Base-by-base conservation (phyloP, 2,797 vertebrate species). In the Neopelma chrysocephalum region DNA sequence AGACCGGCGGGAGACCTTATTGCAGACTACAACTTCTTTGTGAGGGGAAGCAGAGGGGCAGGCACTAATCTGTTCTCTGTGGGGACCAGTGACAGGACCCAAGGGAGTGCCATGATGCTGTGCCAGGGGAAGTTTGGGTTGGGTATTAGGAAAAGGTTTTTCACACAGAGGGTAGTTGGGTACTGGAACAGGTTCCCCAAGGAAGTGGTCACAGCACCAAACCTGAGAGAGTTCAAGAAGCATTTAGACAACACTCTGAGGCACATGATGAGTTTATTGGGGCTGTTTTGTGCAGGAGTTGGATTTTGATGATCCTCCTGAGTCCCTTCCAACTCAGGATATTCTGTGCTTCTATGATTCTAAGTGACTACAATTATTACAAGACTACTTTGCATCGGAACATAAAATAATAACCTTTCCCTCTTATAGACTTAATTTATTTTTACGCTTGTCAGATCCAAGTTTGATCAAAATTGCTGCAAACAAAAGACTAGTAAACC, bases 401-500 rank as follows among this genome's bases (percentile, higher is more conserved):
- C 76, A 82, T 43, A 68, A 93, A 95, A 91, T 75, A 90, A 88
- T 76, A 95, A 78, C 36, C 54, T 91, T 97, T 97, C 71, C 45
- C 42, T 86, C 38, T 81, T 84, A 85, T 0, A 87, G 72, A 87
- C 85, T 92, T 90, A 93, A 96, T 97, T 96, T 96, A 88, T 84
- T 97, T 97, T 97, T 94, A 96, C 0, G 15, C 90, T 93, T 97
- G 82, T 96, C 94, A 91, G 90, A 95, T 95, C 54, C 89, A 89
- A 80, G 88, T 96, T 96, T 94, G 92, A 98, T 97, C 84, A 96
- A 97, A 96, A 96, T 61, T 91, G 56, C 77, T 96, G 87, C 83
- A 93, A 97, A 97, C 76, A 95, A 95, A 95, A 96, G 92, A 91
- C 85, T 77, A 95, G 70, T 87, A 97, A 95, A 94, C 97, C 90